These are phyloP conservation scores for Spialia ferax DNA, from an alignment of 2,888 invertebrate species.

Conservation along the genomic window DNA sequence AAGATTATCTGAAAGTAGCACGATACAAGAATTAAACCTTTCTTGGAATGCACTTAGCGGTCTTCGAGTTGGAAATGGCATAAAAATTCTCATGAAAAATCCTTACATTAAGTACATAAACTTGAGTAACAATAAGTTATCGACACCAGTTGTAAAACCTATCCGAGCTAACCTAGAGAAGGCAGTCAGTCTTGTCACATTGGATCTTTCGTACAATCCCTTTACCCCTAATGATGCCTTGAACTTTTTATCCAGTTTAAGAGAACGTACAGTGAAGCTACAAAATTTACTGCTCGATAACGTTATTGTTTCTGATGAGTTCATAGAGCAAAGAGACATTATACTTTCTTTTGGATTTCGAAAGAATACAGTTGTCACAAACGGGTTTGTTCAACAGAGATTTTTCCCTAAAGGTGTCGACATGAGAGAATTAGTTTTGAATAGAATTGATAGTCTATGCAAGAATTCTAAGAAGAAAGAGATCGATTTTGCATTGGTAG, in stretches of 20 bases:
- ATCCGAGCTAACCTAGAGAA: slow-evolving; percentile 49
- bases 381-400: slow-evolving; percentile 51
- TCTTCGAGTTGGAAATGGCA: slow-evolving; percentile 46
- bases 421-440: slow-evolving; percentile 54
- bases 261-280: slow-evolving; percentile 50
- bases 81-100: slow-evolving; percentile 47
- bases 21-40: slow-evolving; percentile 53
- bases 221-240: slow-evolving; percentile 56
- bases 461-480: slow-evolving; percentile 53
- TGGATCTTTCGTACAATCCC: slow-evolving; percentile 63
- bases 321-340: slow-evolving; percentile 49
- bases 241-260: slow-evolving; percentile 51
- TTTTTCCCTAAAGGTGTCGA: slow-evolving; percentile 47
- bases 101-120: slow-evolving; percentile 47
- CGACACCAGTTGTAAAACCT: slow-evolving; percentile 46
- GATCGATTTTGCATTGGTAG: slow-evolving; percentile 56
- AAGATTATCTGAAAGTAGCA: slow-evolving; percentile 46
- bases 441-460: slow-evolving; percentile 55
- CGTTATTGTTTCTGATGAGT: slow-evolving; percentile 54
- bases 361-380: slow-evolving; percentile 52
- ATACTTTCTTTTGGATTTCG: slow-evolving; percentile 49
- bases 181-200: slow-evolving; percentile 51
- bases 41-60: slow-evolving; percentile 55
- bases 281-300: slow-evolving; percentile 56
- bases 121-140: slow-evolving; percentile 54